Percentiles rank a stretch among this genome's conserved stretches.
These are phyloP conservation scores for Celastrina argiolus DNA, from an alignment of 2,888 invertebrate species.

Conservation along the genomic window DNA sequence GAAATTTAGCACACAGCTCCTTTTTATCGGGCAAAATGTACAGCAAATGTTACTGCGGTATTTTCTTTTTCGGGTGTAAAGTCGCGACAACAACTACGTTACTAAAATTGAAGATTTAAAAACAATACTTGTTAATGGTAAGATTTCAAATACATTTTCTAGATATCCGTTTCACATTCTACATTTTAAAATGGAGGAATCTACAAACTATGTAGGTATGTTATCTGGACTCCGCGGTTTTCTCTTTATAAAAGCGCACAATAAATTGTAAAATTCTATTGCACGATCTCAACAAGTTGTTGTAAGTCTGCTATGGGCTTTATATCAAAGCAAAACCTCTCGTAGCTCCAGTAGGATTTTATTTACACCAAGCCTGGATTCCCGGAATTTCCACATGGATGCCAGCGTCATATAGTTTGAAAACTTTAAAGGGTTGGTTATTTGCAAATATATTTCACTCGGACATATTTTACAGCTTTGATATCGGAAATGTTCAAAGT, in stretches of 20 bases:
- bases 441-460: conserved; percentile 2
- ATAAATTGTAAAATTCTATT: conserved; percentile 3
- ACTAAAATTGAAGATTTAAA: too few species aligned
- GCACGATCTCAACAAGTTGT: neutral
- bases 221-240: neutral
- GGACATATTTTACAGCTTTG: neutral
- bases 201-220: neutral
- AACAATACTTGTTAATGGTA: too few species aligned
- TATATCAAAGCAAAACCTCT: conserved; percentile 8
- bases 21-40: too few species aligned
- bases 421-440: neutral
- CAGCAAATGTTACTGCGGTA: too few species aligned
- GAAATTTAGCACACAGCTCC: too few species aligned
- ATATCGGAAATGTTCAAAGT: neutral
- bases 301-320: neutral
- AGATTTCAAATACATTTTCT: too few species aligned
- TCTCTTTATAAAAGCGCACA: neutral
- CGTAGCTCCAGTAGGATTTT: neutral
- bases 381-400: conserved; percentile 11
- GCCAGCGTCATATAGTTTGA: neutral
- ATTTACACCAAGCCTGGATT: neutral
- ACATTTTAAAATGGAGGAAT: too few species aligned
- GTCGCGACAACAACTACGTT: too few species aligned
- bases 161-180: too few species aligned
- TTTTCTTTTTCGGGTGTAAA: too few species aligned